Conservation (phyloP, 2,888 invertebrate genomes). For the Thera obeliscata region DNA sequence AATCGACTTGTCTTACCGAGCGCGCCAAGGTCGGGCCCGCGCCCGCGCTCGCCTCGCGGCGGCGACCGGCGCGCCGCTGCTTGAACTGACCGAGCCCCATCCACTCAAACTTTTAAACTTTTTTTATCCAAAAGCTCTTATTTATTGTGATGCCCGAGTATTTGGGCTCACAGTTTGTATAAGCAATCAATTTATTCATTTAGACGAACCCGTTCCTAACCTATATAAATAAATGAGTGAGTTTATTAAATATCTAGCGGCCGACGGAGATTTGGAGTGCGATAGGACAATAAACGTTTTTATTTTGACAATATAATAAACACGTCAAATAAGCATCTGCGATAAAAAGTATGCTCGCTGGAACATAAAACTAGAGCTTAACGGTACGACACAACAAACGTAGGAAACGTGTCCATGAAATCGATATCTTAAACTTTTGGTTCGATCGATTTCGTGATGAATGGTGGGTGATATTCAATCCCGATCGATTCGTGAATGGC, state of each 20-base stretch:
- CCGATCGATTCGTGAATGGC: slow-evolving; percentile 76
- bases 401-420: slow-evolving; percentile 66
- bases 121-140: slow-evolving; percentile 77
- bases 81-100: slow-evolving; percentile 50
- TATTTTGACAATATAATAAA: slow-evolving; percentile 32
- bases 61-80: slow-evolving; percentile 41
- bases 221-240: slow-evolving; percentile 78
- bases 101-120: slow-evolving; percentile 65
- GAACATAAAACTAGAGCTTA: slow-evolving; percentile 31
- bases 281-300: slow-evolving; percentile 25
- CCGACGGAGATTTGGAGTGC: slow-evolving; percentile 10
- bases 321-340: slow-evolving; percentile 27
- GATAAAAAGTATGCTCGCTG: slow-evolving; percentile 33
- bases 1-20: slow-evolving; percentile 82
- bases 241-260: slow-evolving; percentile 44
- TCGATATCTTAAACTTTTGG: slow-evolving; percentile 75
- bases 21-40: slow-evolving; percentile 74
- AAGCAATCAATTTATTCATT: slow-evolving; percentile 85
- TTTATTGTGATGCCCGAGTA: slow-evolving; percentile 82
- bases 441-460: slow-evolving; percentile 77
- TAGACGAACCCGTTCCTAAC: slow-evolving; percentile 73
- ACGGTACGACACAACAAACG: slow-evolving; percentile 56
- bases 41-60: slow-evolving; percentile 53
- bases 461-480: slow-evolving; percentile 71
- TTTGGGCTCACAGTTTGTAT: slow-evolving; percentile 84